Evolutionary conservation across 2,797 vertebrate species (phyloP).

Genomic region (Menidia menidia): DNA sequence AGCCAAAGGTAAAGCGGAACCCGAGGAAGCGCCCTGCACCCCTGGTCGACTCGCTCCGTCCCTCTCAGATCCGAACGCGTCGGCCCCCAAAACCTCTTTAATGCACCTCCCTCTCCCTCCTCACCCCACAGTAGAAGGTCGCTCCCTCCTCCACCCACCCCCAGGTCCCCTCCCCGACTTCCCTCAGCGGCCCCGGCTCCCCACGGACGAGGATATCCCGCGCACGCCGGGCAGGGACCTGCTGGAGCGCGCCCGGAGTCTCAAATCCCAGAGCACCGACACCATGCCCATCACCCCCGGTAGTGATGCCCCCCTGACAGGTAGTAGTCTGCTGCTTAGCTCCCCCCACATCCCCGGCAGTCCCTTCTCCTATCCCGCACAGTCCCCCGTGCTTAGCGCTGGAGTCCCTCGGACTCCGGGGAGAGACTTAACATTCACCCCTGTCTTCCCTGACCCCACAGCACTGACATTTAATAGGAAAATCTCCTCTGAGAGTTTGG

Average conservation of each 20-base stretch:
- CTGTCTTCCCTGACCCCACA: constrained; percentile 92
- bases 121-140: constrained; percentile 76
- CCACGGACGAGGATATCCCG: constrained; percentile 91
- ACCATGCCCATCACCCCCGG: constrained; percentile 90
- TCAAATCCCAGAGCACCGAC: constrained; percentile 95
- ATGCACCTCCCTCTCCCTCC: constrained; percentile 81
- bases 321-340: constrained; percentile 88
- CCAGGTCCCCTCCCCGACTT: constrained; percentile 80
- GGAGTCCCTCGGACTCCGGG: constrained; percentile 95
- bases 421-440: constrained; percentile 93
- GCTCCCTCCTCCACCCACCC: constrained; percentile 75
- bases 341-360: constrained; percentile 93
- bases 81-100: constrained; percentile 72
- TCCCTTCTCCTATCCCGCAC: constrained; percentile 95
- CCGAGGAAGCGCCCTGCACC: constrained; percentile 79
- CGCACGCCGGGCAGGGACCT: constrained; percentile 92
- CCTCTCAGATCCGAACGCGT: constrained; percentile 71
- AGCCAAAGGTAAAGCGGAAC: constrained; percentile 78
- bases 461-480: constrained; percentile 86
- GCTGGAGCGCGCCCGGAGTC: constrained; percentile 82
- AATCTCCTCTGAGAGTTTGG: constrained; percentile 87
- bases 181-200: constrained; percentile 79
- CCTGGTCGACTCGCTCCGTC: constrained; percentile 73
- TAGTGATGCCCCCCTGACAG: constrained; percentile 89
- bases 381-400: constrained; percentile 90